These are phyloP conservation scores for Operophtera brumata DNA, from an alignment of 2,888 invertebrate species.

Conservation along the genomic window DNA sequence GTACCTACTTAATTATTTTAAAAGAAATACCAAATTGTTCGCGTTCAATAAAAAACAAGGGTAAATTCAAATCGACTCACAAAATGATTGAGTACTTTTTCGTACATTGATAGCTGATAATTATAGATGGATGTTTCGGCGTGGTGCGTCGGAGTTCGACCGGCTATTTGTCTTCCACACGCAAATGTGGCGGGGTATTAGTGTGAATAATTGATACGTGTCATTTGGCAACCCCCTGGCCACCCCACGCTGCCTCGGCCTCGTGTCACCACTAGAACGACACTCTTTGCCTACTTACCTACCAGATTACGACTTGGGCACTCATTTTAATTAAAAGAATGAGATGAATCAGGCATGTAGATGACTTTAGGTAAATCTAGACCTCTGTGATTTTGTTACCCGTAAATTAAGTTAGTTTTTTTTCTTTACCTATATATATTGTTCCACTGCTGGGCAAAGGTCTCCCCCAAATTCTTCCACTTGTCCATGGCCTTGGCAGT, in stretches of 20 bases:
- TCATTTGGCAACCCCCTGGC: slow-evolving; percentile 77
- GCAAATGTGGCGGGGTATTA: slow-evolving; percentile 77
- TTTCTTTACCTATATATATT: too few relatives aligned
- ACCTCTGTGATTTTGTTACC: too few relatives aligned
- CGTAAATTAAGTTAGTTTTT: too few relatives aligned
- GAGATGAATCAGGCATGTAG: too few relatives aligned
- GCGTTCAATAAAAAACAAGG: background rate
- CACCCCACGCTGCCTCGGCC: slow-evolving; percentile 32
- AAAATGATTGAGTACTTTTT: slow-evolving; percentile 48
- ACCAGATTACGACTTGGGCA: background rate
- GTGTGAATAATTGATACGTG: slow-evolving; percentile 79
- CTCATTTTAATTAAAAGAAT: too few relatives aligned
- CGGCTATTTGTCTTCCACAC: slow-evolving; percentile 77
- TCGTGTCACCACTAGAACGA: slow-evolving; percentile 40
- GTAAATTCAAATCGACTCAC: background rate
- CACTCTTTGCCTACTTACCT: slow-evolving; percentile 33
- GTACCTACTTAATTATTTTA: background rate
- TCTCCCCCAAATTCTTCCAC: too few relatives aligned
- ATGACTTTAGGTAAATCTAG: too few relatives aligned
- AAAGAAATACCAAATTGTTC: background rate
- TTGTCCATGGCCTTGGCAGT: too few relatives aligned
- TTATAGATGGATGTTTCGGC: slow-evolving; percentile 68
- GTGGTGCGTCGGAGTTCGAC: slow-evolving; percentile 60
- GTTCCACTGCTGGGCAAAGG: too few relatives aligned
- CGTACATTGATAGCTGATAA: slow-evolving; percentile 50